A percentile compares a stretch with the other conserved stretches of the same genome.
Evolutionary conservation across 2,797 vertebrate species (phyloP).

Genomic region (Dendrocincla fuliginosa): DNA sequence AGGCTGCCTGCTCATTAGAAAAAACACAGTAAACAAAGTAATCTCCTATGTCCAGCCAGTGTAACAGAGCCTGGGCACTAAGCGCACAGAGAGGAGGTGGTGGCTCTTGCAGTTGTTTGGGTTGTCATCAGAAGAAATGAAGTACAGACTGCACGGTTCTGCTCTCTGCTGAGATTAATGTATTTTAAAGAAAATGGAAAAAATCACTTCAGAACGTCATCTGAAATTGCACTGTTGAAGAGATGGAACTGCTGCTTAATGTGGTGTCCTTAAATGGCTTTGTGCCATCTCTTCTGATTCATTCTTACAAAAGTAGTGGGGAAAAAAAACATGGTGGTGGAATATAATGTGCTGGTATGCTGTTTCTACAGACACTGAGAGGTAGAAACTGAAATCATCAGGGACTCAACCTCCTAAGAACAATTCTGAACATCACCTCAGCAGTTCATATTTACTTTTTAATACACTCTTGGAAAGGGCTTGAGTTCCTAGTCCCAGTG

Average conservation of each 20-base stretch:
- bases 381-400: constrained; percentile 1
- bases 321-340: neutral
- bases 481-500: neutral
- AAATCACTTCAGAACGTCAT: constrained; percentile 43
- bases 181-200: constrained; percentile 48
- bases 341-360: neutral
- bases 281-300: constrained; percentile 28
- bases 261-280: neutral
- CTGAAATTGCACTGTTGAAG: constrained; percentile 16
- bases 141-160: neutral
- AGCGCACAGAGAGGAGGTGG: neutral
- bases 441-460: neutral
- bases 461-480: neutral
- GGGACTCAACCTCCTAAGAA: neutral
- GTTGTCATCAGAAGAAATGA: neutral
- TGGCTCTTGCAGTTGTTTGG: neutral
- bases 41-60: neutral
- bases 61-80: neutral
- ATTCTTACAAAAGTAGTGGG: neutral
- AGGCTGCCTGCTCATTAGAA: neutral
- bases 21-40: neutral
- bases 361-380: neutral
- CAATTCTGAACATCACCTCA: neutral
- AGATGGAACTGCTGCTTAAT: neutral
- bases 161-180: constrained; percentile 32